Evolutionary conservation across 2,113 vertebrate genomes (phyloP).

Genomic region (Typhlomys cinereus): DNA sequence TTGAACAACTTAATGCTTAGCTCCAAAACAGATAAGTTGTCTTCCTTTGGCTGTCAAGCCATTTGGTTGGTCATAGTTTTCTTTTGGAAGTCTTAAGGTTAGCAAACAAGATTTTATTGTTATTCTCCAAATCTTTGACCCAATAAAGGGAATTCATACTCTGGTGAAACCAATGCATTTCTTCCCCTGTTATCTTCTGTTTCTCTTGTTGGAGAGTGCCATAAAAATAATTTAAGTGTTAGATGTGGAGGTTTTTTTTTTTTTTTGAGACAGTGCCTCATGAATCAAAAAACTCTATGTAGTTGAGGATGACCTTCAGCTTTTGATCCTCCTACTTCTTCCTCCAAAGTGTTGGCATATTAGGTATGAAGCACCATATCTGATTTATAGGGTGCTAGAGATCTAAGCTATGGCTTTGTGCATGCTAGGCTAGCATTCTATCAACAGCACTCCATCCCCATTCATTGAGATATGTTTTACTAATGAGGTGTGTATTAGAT

Average conservation of each 20-base stretch:
- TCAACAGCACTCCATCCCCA: neutral
- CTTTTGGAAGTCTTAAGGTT: constrained; percentile 39
- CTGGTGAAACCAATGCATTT: neutral
- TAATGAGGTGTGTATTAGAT: neutral
- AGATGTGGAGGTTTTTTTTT: neutral
- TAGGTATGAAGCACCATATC: too few relatives aligned
- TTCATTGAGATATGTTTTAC: neutral
- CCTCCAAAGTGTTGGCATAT: neutral
- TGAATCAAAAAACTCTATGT: neutral
- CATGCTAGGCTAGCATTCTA: neutral
- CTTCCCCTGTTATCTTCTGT: neutral
- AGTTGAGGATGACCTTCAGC: neutral
- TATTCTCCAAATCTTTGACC: neutral
- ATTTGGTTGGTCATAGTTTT: neutral
- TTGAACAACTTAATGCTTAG: neutral
- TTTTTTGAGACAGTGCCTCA: neutral
- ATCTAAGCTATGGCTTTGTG: neutral
- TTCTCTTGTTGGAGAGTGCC: neutral
- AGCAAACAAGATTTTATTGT: constrained; percentile 17
- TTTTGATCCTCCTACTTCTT: neutral
- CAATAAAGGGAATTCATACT: neutral
- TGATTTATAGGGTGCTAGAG: neutral
- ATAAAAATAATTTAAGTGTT: neutral
- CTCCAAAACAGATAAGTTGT: constrained; percentile 4
- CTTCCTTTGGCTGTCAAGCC: neutral